phyloP scores from a whole-genome alignment of 2,888 invertebrate species.

The Netelia fuscicornis region DNA sequence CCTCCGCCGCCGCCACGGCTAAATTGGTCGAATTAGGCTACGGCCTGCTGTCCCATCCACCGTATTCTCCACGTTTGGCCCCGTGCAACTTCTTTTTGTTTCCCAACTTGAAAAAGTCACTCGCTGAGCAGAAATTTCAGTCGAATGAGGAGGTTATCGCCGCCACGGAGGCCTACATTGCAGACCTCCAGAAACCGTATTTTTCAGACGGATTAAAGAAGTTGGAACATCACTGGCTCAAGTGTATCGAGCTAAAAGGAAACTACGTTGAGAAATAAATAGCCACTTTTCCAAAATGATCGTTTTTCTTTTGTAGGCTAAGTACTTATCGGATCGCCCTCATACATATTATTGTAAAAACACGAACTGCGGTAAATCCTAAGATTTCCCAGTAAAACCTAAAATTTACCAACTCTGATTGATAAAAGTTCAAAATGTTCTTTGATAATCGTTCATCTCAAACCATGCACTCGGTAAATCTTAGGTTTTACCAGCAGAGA shows the following conservation, averaged over 20 bases:
- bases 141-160: constrained; percentile 63
- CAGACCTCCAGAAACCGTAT: constrained; percentile 46
- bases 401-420: too few relatives aligned
- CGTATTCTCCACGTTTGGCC: constrained; percentile 74
- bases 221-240: constrained; percentile 64
- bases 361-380: too few relatives aligned
- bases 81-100: constrained; percentile 73
- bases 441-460: too few relatives aligned
- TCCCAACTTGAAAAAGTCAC: constrained; percentile 68
- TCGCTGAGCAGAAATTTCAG: constrained; percentile 68
- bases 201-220: constrained; percentile 65
- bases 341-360: too few relatives aligned
- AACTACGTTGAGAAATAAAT: constrained; percentile 66
- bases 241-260: constrained; percentile 55
- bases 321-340: too few relatives aligned
- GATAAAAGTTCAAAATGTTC: too few relatives aligned
- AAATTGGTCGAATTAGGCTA: constrained; percentile 34
- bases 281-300: too few relatives aligned
- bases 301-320: too few relatives aligned
- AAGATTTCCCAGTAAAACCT: too few relatives aligned
- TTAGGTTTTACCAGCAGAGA: neutral
- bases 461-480: too few relatives aligned
- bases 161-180: constrained; percentile 52
- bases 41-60: constrained; percentile 67
- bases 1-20: constrained; percentile 30